Evolutionary conservation across 1,140 invertebrate genomes (phyloP).

Genomic region (Cotesia chilonis): DNA sequence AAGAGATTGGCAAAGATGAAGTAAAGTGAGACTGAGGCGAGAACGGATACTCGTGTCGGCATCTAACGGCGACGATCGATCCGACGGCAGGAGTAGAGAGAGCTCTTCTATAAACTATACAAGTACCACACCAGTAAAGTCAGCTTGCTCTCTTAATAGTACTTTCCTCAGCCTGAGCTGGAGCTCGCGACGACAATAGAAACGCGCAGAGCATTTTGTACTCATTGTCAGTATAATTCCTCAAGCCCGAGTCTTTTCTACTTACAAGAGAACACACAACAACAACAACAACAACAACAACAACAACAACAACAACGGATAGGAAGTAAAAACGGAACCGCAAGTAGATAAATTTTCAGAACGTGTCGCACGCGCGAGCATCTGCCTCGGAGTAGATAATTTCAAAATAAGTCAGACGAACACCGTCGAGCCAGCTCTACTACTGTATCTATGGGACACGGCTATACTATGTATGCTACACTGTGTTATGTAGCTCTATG

Average conservation of each 20-base stretch:
- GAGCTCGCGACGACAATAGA: conserved; percentile 25
- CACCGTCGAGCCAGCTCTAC: conserved; percentile 2
- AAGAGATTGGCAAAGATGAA: conserved; percentile 26
- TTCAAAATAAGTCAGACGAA: conserved; percentile 35
- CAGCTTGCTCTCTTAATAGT: too few species aligned
- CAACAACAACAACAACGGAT: conserved; percentile 1
- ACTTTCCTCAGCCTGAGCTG: too few species aligned
- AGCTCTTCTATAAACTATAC: conserved; percentile 3
- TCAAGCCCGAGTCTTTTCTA: conserved; percentile 17
- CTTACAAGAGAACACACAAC: background rate
- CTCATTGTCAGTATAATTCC: conserved; percentile 35
- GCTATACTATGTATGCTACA: background rate
- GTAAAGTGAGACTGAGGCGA: background rate
- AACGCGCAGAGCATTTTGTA: conserved; percentile 32
- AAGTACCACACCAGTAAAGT: too few species aligned
- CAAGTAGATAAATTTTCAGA: conserved; percentile 32
- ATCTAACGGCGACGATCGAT: conserved; percentile 44
- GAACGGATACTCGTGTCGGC: conserved; percentile 45
- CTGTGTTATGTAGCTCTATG: background rate
- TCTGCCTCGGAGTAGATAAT: conserved; percentile 35
- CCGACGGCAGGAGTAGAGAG: conserved; percentile 4
- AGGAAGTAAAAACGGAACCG: conserved; percentile 17
- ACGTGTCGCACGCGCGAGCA: conserved; percentile 35
- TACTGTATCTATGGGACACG: too few species aligned
- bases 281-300: conserved; percentile 9